Evolutionary conservation across 2,888 invertebrate species (phyloP).

Genomic region (Sarcophaga carnaria): DNA sequence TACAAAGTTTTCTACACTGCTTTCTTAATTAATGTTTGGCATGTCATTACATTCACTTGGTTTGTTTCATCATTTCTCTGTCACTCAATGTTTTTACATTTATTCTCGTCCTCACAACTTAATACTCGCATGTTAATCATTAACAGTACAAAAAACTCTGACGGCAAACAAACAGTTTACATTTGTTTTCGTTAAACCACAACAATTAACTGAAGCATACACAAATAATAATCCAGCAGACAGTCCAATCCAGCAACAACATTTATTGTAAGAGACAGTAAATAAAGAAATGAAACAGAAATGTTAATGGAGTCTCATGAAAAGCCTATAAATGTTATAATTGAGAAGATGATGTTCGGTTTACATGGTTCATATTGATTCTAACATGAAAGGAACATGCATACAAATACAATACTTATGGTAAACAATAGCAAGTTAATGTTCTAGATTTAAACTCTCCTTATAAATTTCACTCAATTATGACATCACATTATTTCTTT

Average conservation of each 20-base stretch:
- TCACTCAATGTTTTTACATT: not conserved
- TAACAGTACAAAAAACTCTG: conserved; percentile 10
- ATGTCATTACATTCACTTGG: not conserved
- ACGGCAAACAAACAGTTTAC: conserved; percentile 40
- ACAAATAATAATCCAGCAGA: not conserved
- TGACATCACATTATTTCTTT: too few species aligned
- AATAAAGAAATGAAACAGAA: not conserved
- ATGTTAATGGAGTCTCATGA: conserved; percentile 8
- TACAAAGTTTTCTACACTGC: too few species aligned
- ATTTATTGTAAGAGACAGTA: not conserved
- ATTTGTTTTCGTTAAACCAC: conserved; percentile 27
- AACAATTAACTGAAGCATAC: not conserved
- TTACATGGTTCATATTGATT: not conserved
- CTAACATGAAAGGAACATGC: not conserved
- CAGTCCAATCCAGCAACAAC: not conserved
- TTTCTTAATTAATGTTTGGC: too few species aligned
- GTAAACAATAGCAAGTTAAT: too few species aligned
- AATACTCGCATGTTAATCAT: conserved; percentile 17
- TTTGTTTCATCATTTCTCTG: not conserved
- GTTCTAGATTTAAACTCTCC: too few species aligned
- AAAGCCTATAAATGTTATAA: not conserved
- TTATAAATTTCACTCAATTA: too few species aligned
- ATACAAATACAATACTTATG: too few species aligned
- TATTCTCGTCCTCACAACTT: not conserved
- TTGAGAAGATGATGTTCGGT: conserved; percentile 21